These are phyloP conservation scores for Entosphenus tridentatus DNA, from an alignment of 2,113 vertebrate genomes.

Conservation along the genomic window DNA sequence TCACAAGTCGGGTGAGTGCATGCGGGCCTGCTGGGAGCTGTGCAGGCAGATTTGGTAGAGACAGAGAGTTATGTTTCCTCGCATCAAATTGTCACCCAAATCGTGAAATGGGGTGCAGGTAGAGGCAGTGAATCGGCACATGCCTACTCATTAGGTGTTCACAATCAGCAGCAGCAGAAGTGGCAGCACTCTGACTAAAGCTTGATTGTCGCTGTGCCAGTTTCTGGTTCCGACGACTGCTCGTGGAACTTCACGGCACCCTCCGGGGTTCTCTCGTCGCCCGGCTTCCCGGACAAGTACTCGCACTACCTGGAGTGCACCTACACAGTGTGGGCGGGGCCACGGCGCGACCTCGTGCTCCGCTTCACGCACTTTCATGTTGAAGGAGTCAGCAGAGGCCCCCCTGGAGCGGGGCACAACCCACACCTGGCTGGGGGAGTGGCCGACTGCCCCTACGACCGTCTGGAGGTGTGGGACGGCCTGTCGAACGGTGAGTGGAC, in stretches of 20 bases:
- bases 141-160: too few species aligned
- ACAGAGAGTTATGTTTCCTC: too few species aligned
- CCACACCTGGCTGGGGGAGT: slow-evolving; percentile 49
- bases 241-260: slow-evolving; percentile 71
- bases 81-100: too few species aligned
- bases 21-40: too few species aligned
- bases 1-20: slow-evolving; percentile 63
- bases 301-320: slow-evolving; percentile 92
- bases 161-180: too few species aligned
- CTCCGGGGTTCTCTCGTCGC: slow-evolving; percentile 70
- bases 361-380: neutral
- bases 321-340: slow-evolving; percentile 77
- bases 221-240: slow-evolving; percentile 21
- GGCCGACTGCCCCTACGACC: slow-evolving; percentile 62
- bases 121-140: too few species aligned
- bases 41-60: too few species aligned
- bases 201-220: neutral
- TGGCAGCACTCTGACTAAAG: too few species aligned
- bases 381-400: slow-evolving; percentile 67
- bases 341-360: neutral
- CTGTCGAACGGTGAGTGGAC: slow-evolving; percentile 60
- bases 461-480: slow-evolving; percentile 91
- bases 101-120: too few species aligned
- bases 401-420: slow-evolving; percentile 75
- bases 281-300: slow-evolving; percentile 88